Base-by-base conservation (phyloP, 2,888 invertebrate species). In the Orthosia gothica region DNA sequence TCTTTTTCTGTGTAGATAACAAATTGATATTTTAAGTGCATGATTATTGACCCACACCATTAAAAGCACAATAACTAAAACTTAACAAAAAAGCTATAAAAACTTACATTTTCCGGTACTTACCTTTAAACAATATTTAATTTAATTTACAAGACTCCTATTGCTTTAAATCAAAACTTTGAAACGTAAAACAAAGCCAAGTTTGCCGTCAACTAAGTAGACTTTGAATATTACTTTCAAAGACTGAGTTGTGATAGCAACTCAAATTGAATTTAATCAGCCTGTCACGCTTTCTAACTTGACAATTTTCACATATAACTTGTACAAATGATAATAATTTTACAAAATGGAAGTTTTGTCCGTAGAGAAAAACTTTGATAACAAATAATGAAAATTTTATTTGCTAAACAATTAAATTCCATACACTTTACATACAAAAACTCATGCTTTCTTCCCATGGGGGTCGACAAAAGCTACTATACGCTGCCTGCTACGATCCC, bases 201-300 rank as follows among this genome's bases (percentile, higher is more conserved):
- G 15, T 65, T 47, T 13, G 54, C 15, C 26, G 26, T 54, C 73
- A 62, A 15, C 18, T 26, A 81, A 57, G 78, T 47, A 62, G 55
- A 65, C 55, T 61, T 74, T 64, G 49, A 55, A 65, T 47, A 73
- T 58, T 63, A 79, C 54, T 79, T 65, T 58, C 20, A 73, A 68
- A 74, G 50, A 61, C 63, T 61, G 32, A 74, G 59, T 61, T 68
- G n/a, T 69, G 20, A 63, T 47, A 18, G 59, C 11, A 73, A 79
- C 52, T 73, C 23, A 4, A 59, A 68, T 69, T 74, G 4, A 80
- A 80, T 74, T 65, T 65, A 80, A 79, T 69, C 59, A 65, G 40
- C 0, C 50, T 47, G 32, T 12, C 58, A 16, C 26, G 45, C 12
- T 79, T 64, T 47, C 2, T 32, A 50, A 74, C 50, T 80, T 65